Evolutionary conservation across 37 sponge, comb jelly and placozoan species (phyloP), one percentile per base, ranked within the genome.

Genomic region (Cliona cf. orientalis): DNA sequence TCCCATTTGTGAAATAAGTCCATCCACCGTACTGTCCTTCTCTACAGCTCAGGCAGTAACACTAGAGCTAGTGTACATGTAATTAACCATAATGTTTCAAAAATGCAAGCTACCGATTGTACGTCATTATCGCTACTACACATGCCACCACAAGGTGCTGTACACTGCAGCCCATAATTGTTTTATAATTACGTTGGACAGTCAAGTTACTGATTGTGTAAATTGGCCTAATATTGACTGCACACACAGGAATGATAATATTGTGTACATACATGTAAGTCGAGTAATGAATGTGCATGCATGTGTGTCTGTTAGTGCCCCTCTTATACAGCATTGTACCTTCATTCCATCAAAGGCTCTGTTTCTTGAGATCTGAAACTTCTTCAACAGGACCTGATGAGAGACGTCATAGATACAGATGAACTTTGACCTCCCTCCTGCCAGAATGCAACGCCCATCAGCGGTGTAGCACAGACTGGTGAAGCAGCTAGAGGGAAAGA

Each of bases 381-480:
- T 93, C 74, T 91, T 95, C 23, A 98, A 53, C 58, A 98, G 81
- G 4, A 89, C 72, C 62, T 93, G 89, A 60, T 93, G 86, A 0
- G 34, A 29, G 7, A 95, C 87, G 49, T 93, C 80, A 75, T 98
- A 98, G 43, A 98, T 86, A 66, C 98, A 98, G 25, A 98, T 69
- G 64, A 83, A 93, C 88, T 95, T 98, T 66, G 98, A 98, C 59
- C 98, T 80, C 11, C 98, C 98, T 33, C 95, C 98, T 37, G 98
- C 98, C 39, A 98, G 75, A 0, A 98, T 23, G 42, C 81, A 80
- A 28, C 44, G 53, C 0, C 99, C 96, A 79, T 98, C 99, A 61
- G 99, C 94, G 17, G 94, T 76, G 72, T 95, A 98, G 64, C 90
- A 93, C 36, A 98, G 80, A 59, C 87, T 85, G 26, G 89, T 88